Base-by-base conservation (phyloP, 2,797 vertebrate species). In the Falco columbarius region DNA sequence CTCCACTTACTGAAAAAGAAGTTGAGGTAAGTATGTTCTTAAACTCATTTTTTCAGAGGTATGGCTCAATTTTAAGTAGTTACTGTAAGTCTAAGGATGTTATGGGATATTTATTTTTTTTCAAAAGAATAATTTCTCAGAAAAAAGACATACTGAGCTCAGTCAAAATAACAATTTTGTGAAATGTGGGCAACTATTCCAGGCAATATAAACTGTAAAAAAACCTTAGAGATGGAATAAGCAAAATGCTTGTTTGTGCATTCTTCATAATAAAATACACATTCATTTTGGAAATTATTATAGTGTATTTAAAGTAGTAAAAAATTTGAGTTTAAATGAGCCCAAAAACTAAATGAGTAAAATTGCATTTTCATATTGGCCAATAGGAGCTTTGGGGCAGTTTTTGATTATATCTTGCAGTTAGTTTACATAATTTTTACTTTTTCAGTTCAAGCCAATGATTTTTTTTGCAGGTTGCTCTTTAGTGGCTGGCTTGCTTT, bases 1-100 rank as follows among this genome's bases (percentile, higher is more conserved):
- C 99, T 42, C 98, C 99, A 18, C 99, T 99, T 93, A 99, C 98
- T 62, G 99, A 99, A 97, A 99, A 99, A 98, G 99, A 99, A 98
- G 98, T 99, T 76, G 99, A 99, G 98, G 99, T 99, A 97, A 97
- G 99, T 98, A 88, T 73, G 32, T 83, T 38, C n/a, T 59, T 62
- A 47, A 76, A 46, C 19, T 75, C 12, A 19, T 40, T 68, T 16
- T 61, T 88, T 89, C 73, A 54, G 26, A 51, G 3, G 20, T 23
- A 29, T 34, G 8, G 14, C 26, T 66, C 30, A 44, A 44, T 67
- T 81, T 32, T 44, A 38, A 46, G 36, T 68, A 17, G 15, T 46
- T 81, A 36, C 13, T 62, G 3, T 46, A 75, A 89, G 21, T 40
- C 30, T 32, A 74, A 89, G 19, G 2, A 1, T 65, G 3, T 51